Evolutionary conservation across 2,797 vertebrate species (phyloP), one percentile per base, ranked within the genome.

Genomic region (Erpetoichthys calabaricus): DNA sequence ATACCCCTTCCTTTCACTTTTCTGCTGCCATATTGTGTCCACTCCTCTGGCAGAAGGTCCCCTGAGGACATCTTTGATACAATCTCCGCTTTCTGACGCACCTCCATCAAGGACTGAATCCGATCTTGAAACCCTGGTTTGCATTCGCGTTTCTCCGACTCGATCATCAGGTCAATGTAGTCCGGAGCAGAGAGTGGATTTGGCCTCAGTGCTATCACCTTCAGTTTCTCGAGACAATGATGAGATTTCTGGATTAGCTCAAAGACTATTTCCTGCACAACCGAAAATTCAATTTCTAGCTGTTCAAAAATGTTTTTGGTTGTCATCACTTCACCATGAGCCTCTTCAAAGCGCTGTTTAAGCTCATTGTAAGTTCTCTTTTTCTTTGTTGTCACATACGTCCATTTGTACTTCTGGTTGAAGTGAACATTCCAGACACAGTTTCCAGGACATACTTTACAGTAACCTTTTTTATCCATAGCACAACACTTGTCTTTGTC

Each of bases 161-260:
- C 3, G 10, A 68, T 47, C 8, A 61, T 44, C 44, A 63, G 52
- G n/a, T 68, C 64, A 3, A 59, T 53, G 57, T 63, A 55, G 50
- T 63, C 42, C 0, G 47, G 61, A 3, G 55, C 45, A n/a, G 54
- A 56, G 5, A 59, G 45, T 0, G 52, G 57, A 56, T 53, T 52
- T 50, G 64, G 59, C 42, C 42, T 61, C 45, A 68, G 8, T 1
- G 66, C 59, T 4, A 63, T 61, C 10, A 6, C 51, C 25, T 53
- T 45, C 56, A 67, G 54, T 42, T 55, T 51, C 5, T 8, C 43
- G 3, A 63, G 51, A 45, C 50, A 54, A 3, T 42, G 10, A 4
- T 41, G 42, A 1, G 56, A n/a, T 8, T 25, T 47, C 3, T 55
- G 1, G 4, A 61, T 51, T 0, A 61, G 45, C 2, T 1, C 51